Evolutionary conservation across 2,797 vertebrate species (phyloP).

Genomic region (Paguma larvata): DNA sequence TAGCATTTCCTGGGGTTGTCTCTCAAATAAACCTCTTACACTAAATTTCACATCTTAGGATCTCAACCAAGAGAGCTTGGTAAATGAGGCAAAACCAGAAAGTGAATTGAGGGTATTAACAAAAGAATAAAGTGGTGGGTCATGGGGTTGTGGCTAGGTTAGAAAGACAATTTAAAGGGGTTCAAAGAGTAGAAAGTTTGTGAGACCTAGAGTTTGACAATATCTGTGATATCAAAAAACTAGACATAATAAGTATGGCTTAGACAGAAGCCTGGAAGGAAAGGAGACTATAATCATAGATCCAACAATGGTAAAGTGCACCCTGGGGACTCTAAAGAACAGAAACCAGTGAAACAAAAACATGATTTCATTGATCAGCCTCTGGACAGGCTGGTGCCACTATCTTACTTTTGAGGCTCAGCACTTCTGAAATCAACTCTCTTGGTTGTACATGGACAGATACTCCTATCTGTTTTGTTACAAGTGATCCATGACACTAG

Average conservation of each 20-base stretch:
- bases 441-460: background rate
- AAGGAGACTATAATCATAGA: background rate
- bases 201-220: background rate
- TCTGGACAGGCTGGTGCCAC: background rate
- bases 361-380: background rate
- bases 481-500: background rate
- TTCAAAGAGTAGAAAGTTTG: background rate
- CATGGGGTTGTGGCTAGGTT: background rate
- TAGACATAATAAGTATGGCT: background rate
- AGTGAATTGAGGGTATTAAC: background rate
- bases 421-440: background rate
- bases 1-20: background rate
- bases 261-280: background rate
- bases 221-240: background rate
- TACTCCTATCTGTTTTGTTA: background rate
- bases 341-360: background rate
- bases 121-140: background rate
- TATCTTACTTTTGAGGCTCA: background rate
- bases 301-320: background rate
- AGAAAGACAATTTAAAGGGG: background rate
- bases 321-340: background rate
- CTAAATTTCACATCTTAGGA: background rate
- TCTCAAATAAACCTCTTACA: background rate
- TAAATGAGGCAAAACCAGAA: background rate
- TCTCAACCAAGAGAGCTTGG: background rate